Percentiles rank a stretch among this genome's conserved stretches.
phyloP scores from a whole-genome alignment of 23 tunicate species.

The Trididemnum clinides region DNA sequence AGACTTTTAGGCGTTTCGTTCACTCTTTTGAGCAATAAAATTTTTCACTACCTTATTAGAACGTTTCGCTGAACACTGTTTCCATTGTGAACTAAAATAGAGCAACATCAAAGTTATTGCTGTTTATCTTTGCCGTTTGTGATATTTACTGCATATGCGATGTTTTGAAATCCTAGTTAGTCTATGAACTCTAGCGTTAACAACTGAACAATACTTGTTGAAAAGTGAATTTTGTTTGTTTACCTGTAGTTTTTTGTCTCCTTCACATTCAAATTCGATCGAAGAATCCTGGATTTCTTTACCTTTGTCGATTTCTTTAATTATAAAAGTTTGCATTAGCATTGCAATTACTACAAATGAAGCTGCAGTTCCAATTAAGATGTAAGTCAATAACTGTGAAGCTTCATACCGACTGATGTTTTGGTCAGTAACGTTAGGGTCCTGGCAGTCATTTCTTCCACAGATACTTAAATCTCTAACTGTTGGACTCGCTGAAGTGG shows the following conservation, averaged over 20 bases:
- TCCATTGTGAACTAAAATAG: no score
- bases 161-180: no score
- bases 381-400: constrained; percentile 12
- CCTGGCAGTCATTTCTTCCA: constrained; percentile 77
- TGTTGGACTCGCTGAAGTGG: neutral
- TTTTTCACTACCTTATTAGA: neutral
- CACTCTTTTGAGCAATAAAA: neutral
- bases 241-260: neutral
- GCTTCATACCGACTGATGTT: constrained; percentile 45
- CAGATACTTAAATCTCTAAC: constrained; percentile 43
- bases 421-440: constrained; percentile 49
- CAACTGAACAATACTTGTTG: no score
- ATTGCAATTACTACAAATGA: constrained; percentile 36
- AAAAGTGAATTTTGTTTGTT: neutral
- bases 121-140: no score
- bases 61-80: no score
- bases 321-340: neutral
- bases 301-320: neutral
- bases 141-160: no score
- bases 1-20: neutral
- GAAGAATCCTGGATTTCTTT: neutral
- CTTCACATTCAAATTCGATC: neutral
- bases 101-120: no score
- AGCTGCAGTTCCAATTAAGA: constrained; percentile 48
- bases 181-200: no score